Conservation (phyloP, 2,113 vertebrate genomes). For the Hydropotes inermis region DNA sequence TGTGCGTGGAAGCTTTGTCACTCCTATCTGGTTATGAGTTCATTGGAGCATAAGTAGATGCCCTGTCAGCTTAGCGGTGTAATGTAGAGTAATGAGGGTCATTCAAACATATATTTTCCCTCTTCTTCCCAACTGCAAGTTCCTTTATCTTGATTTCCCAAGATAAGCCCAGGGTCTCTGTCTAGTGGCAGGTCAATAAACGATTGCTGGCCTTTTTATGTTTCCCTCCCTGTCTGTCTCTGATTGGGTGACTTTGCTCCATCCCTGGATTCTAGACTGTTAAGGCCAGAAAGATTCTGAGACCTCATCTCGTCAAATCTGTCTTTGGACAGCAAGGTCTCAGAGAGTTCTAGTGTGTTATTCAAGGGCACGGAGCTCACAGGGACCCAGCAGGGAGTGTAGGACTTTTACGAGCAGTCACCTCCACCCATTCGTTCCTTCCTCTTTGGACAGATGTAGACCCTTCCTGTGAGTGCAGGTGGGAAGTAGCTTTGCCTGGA, state of each 20-base stretch:
- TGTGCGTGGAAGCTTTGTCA: not conserved
- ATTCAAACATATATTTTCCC: fast-evolving
- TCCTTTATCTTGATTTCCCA: not conserved
- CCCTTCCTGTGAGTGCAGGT: not conserved
- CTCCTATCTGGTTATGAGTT: not conserved
- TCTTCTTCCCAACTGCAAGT: not conserved
- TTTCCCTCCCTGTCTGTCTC: not conserved
- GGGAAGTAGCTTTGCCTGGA: not conserved
- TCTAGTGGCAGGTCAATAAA: not conserved
- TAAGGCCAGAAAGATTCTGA: not conserved
- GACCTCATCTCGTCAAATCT: not conserved
- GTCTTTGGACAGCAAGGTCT: not conserved
- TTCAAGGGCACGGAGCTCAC: not conserved
- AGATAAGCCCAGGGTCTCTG: not conserved
- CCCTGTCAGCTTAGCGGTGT: not conserved
- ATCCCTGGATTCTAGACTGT: not conserved
- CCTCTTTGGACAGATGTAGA: not conserved
- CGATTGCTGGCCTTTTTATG: not conserved
- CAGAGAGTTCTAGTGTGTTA: not conserved
- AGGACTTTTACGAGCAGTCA: not conserved
- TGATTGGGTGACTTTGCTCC: not conserved
- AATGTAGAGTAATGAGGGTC: not conserved
- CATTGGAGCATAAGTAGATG: not conserved
- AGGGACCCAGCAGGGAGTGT: not conserved
- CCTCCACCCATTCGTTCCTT: not conserved